Base-by-base conservation (phyloP, 1,140 invertebrate species). In the Drosophila sechellia region DNA sequence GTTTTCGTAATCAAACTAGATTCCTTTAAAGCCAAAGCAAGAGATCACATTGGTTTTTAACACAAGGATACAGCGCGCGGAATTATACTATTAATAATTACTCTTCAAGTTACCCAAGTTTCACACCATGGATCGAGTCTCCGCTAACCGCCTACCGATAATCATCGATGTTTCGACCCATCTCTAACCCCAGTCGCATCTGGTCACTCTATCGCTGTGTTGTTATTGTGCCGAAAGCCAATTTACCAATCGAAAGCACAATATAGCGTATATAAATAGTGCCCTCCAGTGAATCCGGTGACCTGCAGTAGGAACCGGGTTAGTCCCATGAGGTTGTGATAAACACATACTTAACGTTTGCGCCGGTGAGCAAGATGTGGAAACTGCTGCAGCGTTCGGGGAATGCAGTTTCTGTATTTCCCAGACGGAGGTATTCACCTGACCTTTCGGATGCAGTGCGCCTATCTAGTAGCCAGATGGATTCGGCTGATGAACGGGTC, bases 401-500 rank as follows among this genome's bases (percentile, higher is more conserved):
- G 2, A 39, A 25, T n/a, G 37, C 35, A 11, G 52, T 25, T 22
- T 11, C 17, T 2, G n/a, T 15, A 8, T 2, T 15, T 50, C 13
- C 25, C 4, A 11, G 48, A n/a, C n/a, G 48, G 8, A 31, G 31
- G 4, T 17, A 10, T n/a, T 17, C 27, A 11, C 10, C 31, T 2
- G 49, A 10, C 11, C 10, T 11, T 5, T 31, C 39, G 37, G n/a
- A 27, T 6, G 37, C 54, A 42, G 54, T 39, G 48, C 35, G 59
- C 39, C 35, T 34, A 6, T 5, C 1, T 17, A 15, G 48, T 15
- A 31, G 53, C n/a, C 58, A 60, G 15, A 34, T 37, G 20, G 73
- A 75, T 48, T 15, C 79, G 2, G 45, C 84, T 2, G 81, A 80
- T 4, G 86, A 90, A 34, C 78, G 68, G 22, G 69, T 86, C 27